Evolutionary conservation across 2,888 invertebrate species (phyloP).

Genomic region (Laspeyria flexula): DNA sequence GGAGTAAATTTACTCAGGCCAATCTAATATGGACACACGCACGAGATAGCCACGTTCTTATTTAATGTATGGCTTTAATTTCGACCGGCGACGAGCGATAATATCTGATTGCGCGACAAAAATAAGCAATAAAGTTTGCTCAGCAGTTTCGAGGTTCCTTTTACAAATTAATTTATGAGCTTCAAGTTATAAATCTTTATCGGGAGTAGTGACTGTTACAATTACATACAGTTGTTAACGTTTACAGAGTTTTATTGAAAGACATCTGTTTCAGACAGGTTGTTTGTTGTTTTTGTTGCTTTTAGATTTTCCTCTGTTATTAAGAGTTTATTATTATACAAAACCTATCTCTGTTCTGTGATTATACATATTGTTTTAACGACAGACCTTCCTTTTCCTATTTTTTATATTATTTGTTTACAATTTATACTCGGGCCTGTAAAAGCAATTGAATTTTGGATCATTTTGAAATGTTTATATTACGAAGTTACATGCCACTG

Average conservation of each 20-base stretch:
- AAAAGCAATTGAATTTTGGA: too few species aligned
- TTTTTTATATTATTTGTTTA: too few species aligned
- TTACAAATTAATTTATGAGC: conserved; percentile 21
- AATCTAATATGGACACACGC: conserved; percentile 68
- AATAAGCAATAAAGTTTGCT: conserved; percentile 26
- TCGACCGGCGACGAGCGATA: conserved; percentile 47
- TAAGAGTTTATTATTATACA: too few species aligned
- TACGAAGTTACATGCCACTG: too few species aligned
- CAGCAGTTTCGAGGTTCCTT: conserved; percentile 16
- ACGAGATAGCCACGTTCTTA: conserved; percentile 59
- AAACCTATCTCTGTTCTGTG: too few species aligned
- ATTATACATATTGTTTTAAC: too few species aligned
- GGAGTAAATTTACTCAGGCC: conserved; percentile 76
- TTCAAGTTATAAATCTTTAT: conserved; percentile 37
- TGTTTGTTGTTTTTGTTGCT: too few species aligned
- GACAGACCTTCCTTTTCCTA: too few species aligned
- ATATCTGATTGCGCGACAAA: conserved; percentile 30
- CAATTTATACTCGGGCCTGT: too few species aligned
- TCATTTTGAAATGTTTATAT: too few species aligned
- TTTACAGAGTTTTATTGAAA: conserved; percentile 36
- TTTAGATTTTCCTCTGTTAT: too few species aligned
- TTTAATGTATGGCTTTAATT: conserved; percentile 71
- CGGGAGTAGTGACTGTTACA: conserved; percentile 46
- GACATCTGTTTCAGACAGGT: conserved; percentile 31
- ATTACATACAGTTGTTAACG: conserved; percentile 34